Conservation (phyloP, 2,888 invertebrate species). For the Eupelmus urozonus region DNA sequence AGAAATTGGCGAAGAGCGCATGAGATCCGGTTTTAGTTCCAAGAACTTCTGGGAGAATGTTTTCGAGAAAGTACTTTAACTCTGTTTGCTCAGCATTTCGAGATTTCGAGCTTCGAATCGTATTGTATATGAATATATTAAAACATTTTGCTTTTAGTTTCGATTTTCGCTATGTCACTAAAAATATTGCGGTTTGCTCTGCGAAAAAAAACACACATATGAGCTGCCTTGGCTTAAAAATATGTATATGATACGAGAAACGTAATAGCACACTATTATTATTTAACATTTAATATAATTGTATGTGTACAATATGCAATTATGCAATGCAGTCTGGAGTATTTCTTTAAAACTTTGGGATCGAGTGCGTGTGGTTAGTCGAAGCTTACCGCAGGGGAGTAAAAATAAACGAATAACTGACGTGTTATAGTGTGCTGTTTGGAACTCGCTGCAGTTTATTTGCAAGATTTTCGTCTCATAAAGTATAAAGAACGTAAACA, state of each 20-base stretch:
- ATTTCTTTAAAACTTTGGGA: too few species aligned
- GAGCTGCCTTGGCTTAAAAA: background rate
- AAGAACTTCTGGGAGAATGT: constrained; percentile 24
- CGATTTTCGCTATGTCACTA: constrained; percentile 31
- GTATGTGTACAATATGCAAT: too few species aligned
- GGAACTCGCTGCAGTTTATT: too few species aligned
- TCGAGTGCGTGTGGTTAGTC: too few species aligned
- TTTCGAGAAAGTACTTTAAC: constrained; percentile 40
- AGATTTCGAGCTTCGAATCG: constrained; percentile 6
- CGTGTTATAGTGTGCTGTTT: too few species aligned
- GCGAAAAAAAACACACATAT: background rate
- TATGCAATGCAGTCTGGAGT: too few species aligned
- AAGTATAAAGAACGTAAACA: too few species aligned
- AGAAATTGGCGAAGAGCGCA: background rate
- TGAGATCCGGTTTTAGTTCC: constrained; percentile 34
- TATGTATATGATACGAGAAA: background rate
- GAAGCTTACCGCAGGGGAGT: too few species aligned
- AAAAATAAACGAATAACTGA: too few species aligned
- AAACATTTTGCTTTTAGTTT: constrained; percentile 7
- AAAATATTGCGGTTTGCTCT: constrained; percentile 29
- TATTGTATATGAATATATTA: background rate
- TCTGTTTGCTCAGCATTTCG: constrained; percentile 33
- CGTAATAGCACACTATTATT: too few species aligned
- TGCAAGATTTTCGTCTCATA: too few species aligned
- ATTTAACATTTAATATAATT: too few species aligned